These are phyloP conservation scores for Acanthosepion esculentum DNA, from an alignment of 2,888 invertebrate genomes.

Conservation along the genomic window DNA sequence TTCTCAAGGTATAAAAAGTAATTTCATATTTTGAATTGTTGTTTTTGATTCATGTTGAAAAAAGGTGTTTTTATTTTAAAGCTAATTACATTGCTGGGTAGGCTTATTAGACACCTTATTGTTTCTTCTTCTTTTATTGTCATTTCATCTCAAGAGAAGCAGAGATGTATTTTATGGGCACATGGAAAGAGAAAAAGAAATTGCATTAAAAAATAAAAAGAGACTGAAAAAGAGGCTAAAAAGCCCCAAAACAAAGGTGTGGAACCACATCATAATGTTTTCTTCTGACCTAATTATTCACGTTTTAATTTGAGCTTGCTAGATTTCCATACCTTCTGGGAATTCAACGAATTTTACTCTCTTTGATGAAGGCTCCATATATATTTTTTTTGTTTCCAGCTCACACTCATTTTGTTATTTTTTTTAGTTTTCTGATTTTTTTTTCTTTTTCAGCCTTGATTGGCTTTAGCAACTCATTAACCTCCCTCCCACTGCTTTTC, in stretches of 20 bases:
- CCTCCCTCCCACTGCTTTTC: neutral
- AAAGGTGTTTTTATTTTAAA: neutral
- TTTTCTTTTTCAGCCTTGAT: neutral
- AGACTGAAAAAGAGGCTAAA: neutral
- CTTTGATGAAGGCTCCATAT: neutral
- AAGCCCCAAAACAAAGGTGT: neutral
- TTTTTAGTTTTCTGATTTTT: neutral
- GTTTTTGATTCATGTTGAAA: neutral
- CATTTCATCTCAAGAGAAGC: neutral
- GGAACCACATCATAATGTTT: neutral
- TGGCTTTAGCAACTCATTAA: neutral
- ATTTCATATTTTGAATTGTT: neutral
- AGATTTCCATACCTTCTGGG: neutral
- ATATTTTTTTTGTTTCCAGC: neutral
- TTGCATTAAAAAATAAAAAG: neutral
- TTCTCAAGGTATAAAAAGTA: neutral
- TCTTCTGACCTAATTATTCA: slow-evolving; percentile 21
- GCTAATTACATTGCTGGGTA: neutral
- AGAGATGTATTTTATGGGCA: neutral
- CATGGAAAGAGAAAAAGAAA: neutral
- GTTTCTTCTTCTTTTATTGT: neutral
- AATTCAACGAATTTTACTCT: neutral
- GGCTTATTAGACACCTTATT: slow-evolving; percentile 33
- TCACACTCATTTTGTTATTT: neutral
- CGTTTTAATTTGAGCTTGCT: neutral